These are phyloP conservation scores for Maylandia zebra DNA, from an alignment of 2,113 vertebrate species.

Conservation along the genomic window DNA sequence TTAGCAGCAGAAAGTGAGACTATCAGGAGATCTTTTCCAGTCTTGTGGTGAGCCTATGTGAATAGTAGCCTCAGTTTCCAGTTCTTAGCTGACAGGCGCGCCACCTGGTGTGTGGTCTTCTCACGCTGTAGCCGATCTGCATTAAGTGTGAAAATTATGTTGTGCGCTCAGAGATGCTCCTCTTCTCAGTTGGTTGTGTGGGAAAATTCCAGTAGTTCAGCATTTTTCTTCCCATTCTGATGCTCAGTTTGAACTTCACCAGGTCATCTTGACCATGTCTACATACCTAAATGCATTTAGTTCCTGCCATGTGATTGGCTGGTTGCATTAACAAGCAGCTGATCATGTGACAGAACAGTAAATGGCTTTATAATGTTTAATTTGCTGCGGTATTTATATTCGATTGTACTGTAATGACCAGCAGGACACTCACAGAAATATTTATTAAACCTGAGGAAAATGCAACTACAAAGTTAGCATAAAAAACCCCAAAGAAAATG, in stretches of 20 bases:
- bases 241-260: neutral
- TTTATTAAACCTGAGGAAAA: neutral
- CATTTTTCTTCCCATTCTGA: neutral
- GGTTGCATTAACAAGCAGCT: neutral
- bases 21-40: neutral
- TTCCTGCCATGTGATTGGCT: neutral
- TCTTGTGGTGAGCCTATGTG: neutral
- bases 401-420: neutral
- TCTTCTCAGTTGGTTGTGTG: neutral
- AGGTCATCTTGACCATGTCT: neutral
- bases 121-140: neutral
- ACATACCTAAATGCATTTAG: neutral
- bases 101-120: neutral
- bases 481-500: neutral
- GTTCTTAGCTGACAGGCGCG: neutral
- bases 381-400: neutral
- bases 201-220: neutral
- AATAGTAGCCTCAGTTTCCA: neutral
- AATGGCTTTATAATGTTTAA: neutral
- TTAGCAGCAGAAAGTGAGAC: neutral
- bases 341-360: neutral
- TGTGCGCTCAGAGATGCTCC: neutral
- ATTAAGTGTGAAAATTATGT: neutral
- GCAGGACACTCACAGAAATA: neutral
- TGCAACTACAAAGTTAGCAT: neutral